Conservation (phyloP, 2,888 invertebrate species). For the Caenorhabditis drosophilae region DNA sequence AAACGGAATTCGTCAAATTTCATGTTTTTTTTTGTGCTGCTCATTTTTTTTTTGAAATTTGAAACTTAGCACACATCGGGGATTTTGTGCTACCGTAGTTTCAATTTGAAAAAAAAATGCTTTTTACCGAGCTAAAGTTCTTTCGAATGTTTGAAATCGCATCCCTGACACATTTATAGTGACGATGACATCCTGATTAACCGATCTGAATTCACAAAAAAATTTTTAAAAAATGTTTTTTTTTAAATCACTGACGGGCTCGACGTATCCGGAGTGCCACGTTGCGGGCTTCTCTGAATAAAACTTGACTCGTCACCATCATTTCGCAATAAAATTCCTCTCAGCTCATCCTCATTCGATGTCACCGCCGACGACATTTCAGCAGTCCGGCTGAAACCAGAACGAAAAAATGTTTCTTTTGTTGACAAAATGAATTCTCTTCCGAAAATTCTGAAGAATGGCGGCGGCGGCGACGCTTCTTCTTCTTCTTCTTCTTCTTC, state of each 20-base stretch:
- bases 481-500: no score
- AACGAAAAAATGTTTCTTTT: background rate
- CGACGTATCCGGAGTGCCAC: slow-evolving; percentile 45
- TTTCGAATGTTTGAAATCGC: slow-evolving; percentile 64
- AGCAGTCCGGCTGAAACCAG: slow-evolving; percentile 19
- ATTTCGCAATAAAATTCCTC: slow-evolving; percentile 34
- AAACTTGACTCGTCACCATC: slow-evolving; percentile 25
- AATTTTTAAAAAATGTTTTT: background rate
- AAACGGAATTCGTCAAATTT: no score
- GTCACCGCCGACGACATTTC: no score
- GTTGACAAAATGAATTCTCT: no score
- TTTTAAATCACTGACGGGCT: slow-evolving; percentile 20
- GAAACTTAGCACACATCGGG: no score
- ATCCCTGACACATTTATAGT: slow-evolving; percentile 67
- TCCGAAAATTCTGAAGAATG: no score
- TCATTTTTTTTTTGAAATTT: no score
- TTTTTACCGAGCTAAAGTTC: slow-evolving; percentile 52
- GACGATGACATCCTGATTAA: slow-evolving; percentile 34
- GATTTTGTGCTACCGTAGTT: no score
- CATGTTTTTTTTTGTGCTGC: no score
- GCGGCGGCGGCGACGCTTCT: no score
- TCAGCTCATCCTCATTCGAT: slow-evolving; percentile 26
- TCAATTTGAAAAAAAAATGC: background rate
- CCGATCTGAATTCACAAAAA: slow-evolving; percentile 7
- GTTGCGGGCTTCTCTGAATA: slow-evolving; percentile 41